A percentile compares a stretch with the other conserved stretches of the same genome.
phyloP scores from a whole-genome alignment of 2,797 vertebrate genomes.

The Gymnothorax javanicus region DNA sequence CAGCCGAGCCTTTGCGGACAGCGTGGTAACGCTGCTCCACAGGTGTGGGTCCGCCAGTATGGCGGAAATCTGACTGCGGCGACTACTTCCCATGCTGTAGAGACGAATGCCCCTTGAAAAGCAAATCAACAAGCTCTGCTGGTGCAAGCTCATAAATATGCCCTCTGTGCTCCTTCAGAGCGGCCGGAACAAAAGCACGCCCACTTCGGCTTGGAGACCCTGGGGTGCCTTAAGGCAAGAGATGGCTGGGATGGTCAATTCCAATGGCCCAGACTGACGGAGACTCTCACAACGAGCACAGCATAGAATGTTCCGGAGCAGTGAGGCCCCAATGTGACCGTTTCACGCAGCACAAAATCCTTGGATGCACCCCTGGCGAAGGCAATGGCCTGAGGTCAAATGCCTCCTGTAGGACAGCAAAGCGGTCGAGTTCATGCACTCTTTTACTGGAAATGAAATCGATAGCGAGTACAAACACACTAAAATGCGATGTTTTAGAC shows the following conservation, averaged over 20 bases:
- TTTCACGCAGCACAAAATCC: too few species aligned
- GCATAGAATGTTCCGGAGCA: too few species aligned
- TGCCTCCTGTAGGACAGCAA: neutral
- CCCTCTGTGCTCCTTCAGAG: neutral
- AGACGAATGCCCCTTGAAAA: neutral
- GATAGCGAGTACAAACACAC: neutral
- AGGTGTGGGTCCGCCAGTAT: neutral
- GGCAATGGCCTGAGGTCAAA: neutral
- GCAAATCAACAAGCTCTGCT: neutral
- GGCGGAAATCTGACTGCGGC: neutral
- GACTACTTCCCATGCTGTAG: neutral
- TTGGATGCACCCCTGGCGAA: too few species aligned
- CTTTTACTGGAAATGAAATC: neutral
- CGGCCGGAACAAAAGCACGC: neutral
- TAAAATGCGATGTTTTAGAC: neutral
- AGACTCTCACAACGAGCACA: too few species aligned
- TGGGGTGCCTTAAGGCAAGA: too few species aligned
- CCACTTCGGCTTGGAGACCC: too few species aligned
- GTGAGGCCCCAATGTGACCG: too few species aligned
- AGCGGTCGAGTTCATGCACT: neutral
- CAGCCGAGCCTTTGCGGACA: neutral
- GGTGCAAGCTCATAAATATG: conserved; percentile 5
- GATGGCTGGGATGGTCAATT: too few species aligned
- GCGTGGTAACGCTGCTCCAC: neutral
- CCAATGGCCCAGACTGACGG: too few species aligned